A percentile compares a stretch with the other conserved stretches of the same genome.
Evolutionary conservation across 2,888 invertebrate species (phyloP).

Genomic region (Allacma fusca): DNA sequence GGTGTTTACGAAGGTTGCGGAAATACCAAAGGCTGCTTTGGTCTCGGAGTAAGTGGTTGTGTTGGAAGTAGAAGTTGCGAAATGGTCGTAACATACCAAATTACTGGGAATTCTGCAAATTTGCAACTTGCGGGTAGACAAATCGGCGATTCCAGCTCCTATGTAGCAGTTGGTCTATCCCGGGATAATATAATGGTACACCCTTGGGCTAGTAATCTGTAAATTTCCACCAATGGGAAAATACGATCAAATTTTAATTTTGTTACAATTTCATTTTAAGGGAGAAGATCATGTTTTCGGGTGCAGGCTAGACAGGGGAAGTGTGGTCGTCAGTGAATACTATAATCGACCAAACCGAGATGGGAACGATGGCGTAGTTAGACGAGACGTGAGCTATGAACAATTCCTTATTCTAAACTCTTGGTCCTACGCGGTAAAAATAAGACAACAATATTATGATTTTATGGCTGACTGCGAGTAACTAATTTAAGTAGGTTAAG

Average conservation of each 20-base stretch:
- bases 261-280: constrained; percentile 63
- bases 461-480: background rate
- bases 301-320: constrained; percentile 74
- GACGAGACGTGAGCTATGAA: too few relatives aligned
- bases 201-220: too few relatives aligned
- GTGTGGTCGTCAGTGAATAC: constrained; percentile 63
- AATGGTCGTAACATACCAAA: constrained; percentile 72
- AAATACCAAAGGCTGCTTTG: constrained; percentile 74
- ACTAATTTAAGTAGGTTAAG: too few relatives aligned
- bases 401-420: too few relatives aligned
- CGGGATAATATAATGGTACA: constrained; percentile 80
- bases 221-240: background rate
- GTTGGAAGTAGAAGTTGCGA: constrained; percentile 72
- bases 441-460: too few relatives aligned
- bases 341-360: background rate
- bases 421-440: too few relatives aligned
- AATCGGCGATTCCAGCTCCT: constrained; percentile 63
- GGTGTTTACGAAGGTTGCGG: constrained; percentile 77
- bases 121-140: constrained; percentile 71
- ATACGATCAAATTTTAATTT: background rate
- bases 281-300: constrained; percentile 86
- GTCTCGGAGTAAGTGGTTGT: constrained; percentile 75
- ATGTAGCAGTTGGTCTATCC: constrained; percentile 82
- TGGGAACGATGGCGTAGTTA: too few relatives aligned
- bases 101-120: constrained; percentile 68